These are phyloP conservation scores for Lypha dubia DNA, from an alignment of 2,888 invertebrate genomes.

Conservation along the genomic window DNA sequence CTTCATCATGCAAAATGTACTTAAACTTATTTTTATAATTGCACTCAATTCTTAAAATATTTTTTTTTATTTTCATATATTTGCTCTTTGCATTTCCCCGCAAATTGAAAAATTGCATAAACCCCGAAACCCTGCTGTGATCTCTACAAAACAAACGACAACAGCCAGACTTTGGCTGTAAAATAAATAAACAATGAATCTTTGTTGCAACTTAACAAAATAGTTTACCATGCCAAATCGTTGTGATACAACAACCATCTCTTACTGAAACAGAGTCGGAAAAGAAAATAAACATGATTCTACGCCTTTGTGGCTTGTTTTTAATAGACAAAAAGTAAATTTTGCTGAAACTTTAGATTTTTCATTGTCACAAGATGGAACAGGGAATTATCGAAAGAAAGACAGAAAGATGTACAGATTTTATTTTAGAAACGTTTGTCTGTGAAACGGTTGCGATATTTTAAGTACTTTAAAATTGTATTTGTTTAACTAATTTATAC, in stretches of 20 bases:
- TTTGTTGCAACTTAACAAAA: conserved; percentile 55
- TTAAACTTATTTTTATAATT: neutral
- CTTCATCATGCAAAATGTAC: no score
- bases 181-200: conserved; percentile 67
- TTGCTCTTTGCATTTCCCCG: neutral
- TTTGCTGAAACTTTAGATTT: conserved; percentile 26
- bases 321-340: conserved; percentile 51
- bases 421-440: neutral
- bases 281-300: conserved; percentile 58
- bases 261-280: conserved; percentile 30
- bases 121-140: neutral
- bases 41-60: neutral
- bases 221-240: conserved; percentile 51
- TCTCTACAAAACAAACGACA: conserved; percentile 27
- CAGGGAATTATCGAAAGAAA: neutral
- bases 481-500: no score
- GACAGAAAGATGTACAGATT: no score
- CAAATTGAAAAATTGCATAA: neutral
- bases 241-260: conserved; percentile 31
- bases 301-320: conserved; percentile 6
- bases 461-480: neutral
- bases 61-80: neutral
- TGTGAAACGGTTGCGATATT: neutral
- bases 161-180: conserved; percentile 55
- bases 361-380: conserved; percentile 1